These are phyloP conservation scores for Gortyna flavago DNA, from an alignment of 2,888 invertebrate genomes.

Conservation along the genomic window DNA sequence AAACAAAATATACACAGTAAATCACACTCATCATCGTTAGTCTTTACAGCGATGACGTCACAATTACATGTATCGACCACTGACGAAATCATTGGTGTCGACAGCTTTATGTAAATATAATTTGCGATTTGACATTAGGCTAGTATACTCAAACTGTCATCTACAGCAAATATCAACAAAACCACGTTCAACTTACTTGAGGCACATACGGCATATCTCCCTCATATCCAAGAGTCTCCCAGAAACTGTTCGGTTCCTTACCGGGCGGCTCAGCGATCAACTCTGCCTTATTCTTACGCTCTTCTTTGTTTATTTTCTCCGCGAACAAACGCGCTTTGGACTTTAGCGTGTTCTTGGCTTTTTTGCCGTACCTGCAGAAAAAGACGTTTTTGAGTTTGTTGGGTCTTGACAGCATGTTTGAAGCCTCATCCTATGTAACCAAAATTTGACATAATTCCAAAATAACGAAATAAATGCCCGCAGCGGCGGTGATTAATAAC, in stretches of 20 bases:
- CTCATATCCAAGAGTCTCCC: constrained; percentile 92
- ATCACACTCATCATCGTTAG: too few relatives aligned
- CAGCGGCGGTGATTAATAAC: neutral
- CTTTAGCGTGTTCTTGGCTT: constrained; percentile 96
- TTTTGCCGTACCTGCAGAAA: constrained; percentile 91
- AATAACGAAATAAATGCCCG: neutral
- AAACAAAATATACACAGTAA: too few relatives aligned
- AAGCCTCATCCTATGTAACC: too few relatives aligned
- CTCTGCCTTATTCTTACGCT: constrained; percentile 98
- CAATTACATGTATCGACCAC: too few relatives aligned
- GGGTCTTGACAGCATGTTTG: neutral
- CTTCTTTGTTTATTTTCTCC: constrained; percentile 99
- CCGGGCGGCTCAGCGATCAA: constrained; percentile 95
- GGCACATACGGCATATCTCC: constrained; percentile 87
- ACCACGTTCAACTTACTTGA: constrained; percentile 68
- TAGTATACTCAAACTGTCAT: too few relatives aligned
- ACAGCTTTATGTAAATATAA: too few relatives aligned
- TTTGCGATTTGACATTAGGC: too few relatives aligned
- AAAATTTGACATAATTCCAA: neutral
- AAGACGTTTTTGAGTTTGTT: neutral
- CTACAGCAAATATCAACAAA: neutral
- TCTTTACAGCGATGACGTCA: too few relatives aligned
- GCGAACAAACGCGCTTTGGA: constrained; percentile 97
- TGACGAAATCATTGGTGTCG: too few relatives aligned
- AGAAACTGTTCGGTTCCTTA: constrained; percentile 96